Evolutionary conservation across 1,140 invertebrate genomes (phyloP), one percentile per base, ranked within the genome.

Genomic region (Pararge aegeria): DNA sequence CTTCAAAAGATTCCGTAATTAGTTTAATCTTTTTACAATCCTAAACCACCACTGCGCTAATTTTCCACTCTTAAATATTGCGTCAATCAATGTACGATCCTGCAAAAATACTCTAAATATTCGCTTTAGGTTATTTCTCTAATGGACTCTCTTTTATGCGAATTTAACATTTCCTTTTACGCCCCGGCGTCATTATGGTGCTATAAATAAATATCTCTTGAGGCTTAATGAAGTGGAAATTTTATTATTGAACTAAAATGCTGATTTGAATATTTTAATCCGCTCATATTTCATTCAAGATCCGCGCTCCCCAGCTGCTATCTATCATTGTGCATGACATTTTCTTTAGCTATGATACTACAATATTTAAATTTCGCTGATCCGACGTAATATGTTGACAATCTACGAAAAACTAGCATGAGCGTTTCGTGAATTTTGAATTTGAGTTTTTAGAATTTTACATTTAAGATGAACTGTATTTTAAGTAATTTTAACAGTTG

Each of bases 181-280:
- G 10, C 27, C 27, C 30, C 30, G 2, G 9, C 30, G 30, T 34
- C 30, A 34, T 34, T 34, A 34, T 34, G 30, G n/a, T 34, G 30
- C 12, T 12, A 34, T 34, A 34, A 34, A 34, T 34, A 34, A 34
- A 34, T 12, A 34, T 34, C 30, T 34, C n/a, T 34, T 34, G 30
- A 34, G 30, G 30, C 30, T 12, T 34, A 34, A 34, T 34, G 30
- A 34, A 34, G 30, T 34, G 30, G 30, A 34, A 34, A 34, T 34
- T 34, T 34, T 34, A 34, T 34, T 12, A 34, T 34, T 34, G n/a
- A 34, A 34, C 30, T 34, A 34, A 34, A 34, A 34, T 34, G 30
- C 30, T 12, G 30, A 34, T 34, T 34, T 34, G 9, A 34, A 34
- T 34, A 34, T 34, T 34, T 34, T 34, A 34, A 34, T 1, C 30